Evolutionary conservation across 2,888 invertebrate genomes (phyloP).

Genomic region (Euproctis similis): DNA sequence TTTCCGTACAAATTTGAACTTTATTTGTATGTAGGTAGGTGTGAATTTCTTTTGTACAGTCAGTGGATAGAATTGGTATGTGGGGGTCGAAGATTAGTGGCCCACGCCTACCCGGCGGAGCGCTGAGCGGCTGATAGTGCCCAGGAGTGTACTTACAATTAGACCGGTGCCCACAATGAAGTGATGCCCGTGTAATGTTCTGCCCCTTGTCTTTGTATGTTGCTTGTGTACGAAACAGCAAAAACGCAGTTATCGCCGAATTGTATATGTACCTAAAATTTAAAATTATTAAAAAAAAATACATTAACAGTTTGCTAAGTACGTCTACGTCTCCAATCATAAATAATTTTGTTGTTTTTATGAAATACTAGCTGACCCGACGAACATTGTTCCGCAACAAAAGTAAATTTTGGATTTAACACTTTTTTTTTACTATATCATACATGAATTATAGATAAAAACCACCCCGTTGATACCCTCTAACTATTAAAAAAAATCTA

Average conservation of each 20-base stretch:
- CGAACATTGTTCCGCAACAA: too few species aligned
- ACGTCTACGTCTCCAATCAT: too few species aligned
- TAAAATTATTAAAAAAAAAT: conserved; percentile 15
- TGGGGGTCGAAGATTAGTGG: conserved; percentile 76
- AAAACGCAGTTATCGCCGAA: conserved; percentile 25
- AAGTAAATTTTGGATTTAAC: too few species aligned
- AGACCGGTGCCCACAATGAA: conserved; percentile 75
- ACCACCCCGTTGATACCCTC: too few species aligned
- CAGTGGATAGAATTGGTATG: conserved; percentile 55
- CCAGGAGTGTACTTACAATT: conserved; percentile 76
- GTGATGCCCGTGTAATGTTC: conserved; percentile 73
- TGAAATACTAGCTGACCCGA: too few species aligned
- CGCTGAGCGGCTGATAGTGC: conserved; percentile 74
- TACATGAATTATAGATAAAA: too few species aligned
- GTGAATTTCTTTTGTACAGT: conserved; percentile 28
- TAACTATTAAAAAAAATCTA: too few species aligned
- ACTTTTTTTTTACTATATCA: too few species aligned
- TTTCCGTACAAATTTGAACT: conserved; percentile 27
- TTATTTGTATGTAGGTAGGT: conserved; percentile 28
- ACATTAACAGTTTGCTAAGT: conserved; percentile 17
- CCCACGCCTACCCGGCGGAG: conserved; percentile 70
- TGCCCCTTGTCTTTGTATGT: conserved; percentile 72
- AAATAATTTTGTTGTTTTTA: too few species aligned
- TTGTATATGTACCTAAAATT: conserved; percentile 13
- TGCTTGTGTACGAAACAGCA: conserved; percentile 65